Evolutionary conservation across 2,888 invertebrate species (phyloP), one percentile per base, ranked within the genome.

Genomic region (Schizotus pectinicornis): DNA sequence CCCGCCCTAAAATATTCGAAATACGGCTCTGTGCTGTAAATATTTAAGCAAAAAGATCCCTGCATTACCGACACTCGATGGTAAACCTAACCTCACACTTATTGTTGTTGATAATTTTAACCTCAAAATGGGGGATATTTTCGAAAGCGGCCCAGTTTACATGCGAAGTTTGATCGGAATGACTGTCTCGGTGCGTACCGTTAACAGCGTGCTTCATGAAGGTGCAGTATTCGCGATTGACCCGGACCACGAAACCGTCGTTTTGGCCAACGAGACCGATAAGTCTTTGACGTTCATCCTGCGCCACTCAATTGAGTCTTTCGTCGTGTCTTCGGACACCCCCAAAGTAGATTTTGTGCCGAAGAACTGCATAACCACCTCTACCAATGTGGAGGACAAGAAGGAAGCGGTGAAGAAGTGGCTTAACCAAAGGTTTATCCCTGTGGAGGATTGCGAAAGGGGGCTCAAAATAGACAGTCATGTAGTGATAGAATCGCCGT

Each of bases 401-500:
- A 45, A 11, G 14, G 41, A 7, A n/a, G 38, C 14, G 14, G 35
- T 38, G 7, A 11, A 9, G 47, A 72, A 71, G 32, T 80, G 79
- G 79, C 64, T 81, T 12, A 59, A 68, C 47, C 70, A 73, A 45
- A 77, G 78, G 69, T 67, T 70, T 42, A 72, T 81, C 38, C 69
- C 77, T 51, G 73, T 79, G 2, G 68, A 67, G 50, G 80, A 79
- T 65, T 60, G 58, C 43, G 79, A 75, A 31, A 70, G 74, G 46
- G 63, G 69, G 31, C 65, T 81, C 11, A 75, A 74, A 66, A 67
- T 80, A 30, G 76, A 75, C 50, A 73, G 78, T 46, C 70, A 76
- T 59, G 60, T 80, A 43, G 64, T 72, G 9, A 79, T 80, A 46
- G 67, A 73, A 32, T 76, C 79, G 6, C 81, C 80, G 2, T 81